A percentile compares a stretch with the other conserved stretches of the same genome.
Evolutionary conservation across 2,797 vertebrate species (phyloP).

Genomic region (Morus bassanus): DNA sequence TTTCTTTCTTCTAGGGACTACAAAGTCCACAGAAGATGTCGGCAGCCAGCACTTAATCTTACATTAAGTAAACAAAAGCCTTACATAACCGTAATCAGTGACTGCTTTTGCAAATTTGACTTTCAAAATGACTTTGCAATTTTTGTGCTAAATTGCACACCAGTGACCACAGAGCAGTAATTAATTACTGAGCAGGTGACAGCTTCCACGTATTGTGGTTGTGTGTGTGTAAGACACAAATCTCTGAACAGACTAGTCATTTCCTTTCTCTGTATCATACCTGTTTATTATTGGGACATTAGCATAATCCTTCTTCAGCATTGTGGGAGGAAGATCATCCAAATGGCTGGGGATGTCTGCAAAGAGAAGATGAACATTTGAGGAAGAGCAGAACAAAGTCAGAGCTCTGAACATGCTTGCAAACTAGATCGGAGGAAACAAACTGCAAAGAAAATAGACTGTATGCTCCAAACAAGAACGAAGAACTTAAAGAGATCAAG

Average conservation of each 20-base stretch:
- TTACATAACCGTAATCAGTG: not conserved
- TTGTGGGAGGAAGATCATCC: constrained; percentile 81
- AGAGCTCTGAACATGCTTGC: not conserved
- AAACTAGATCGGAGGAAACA: not conserved
- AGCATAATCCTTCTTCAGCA: constrained; percentile 84
- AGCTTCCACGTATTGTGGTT: not conserved
- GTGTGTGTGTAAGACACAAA: not conserved
- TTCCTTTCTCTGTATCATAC: constrained; percentile 70
- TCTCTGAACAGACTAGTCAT: not conserved
- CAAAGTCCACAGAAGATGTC: not conserved
- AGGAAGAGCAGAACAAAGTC: not conserved
- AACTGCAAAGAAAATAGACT: not conserved
- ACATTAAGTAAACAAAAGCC: not conserved
- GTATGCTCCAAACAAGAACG: not conserved
- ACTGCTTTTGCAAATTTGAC: not conserved
- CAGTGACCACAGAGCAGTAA: not conserved
- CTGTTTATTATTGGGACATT: constrained; percentile 80
- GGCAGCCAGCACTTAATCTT: not conserved
- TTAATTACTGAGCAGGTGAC: not conserved
- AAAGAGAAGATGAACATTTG: not conserved
- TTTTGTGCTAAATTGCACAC: not conserved
- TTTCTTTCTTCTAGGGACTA: not conserved
- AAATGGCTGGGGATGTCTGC: constrained; percentile 81
- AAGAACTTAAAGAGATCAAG: not conserved
- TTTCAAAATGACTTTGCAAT: not conserved